A percentile compares a stretch with the other conserved stretches of the same genome.
Evolutionary conservation across 2,888 invertebrate genomes (phyloP).

Genomic region (Oscheius sp.): DNA sequence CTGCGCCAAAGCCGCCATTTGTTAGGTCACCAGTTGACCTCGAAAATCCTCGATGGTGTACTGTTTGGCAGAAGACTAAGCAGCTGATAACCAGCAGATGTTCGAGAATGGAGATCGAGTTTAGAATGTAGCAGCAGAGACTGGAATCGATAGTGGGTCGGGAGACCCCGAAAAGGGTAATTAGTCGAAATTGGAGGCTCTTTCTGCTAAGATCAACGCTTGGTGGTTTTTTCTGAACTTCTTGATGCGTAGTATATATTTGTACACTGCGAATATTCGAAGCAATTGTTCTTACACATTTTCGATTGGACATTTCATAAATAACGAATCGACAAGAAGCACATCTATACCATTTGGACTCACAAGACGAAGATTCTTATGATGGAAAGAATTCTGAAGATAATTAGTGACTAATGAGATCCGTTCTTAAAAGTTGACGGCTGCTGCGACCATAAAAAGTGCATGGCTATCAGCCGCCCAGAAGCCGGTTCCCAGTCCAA

Average conservation of each 20-base stretch:
- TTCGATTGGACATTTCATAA: too few relatives aligned
- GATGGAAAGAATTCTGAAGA: too few relatives aligned
- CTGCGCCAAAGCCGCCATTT: neutral
- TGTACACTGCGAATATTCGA: neutral
- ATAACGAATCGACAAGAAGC: too few relatives aligned
- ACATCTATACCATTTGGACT: too few relatives aligned
- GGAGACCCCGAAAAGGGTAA: constrained; percentile 30
- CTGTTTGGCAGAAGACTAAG: neutral
- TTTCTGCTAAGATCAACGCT: neutral
- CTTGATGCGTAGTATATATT: neutral
- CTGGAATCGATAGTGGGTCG: constrained; percentile 24
- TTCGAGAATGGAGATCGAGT: neutral
- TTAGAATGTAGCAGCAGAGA: constrained; percentile 21
- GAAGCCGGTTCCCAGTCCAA: constrained; percentile 6
- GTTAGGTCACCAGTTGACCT: neutral
- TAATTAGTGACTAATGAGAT: neutral
- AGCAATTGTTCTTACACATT: too few relatives aligned
- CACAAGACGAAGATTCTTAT: neutral
- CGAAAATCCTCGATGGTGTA: neutral
- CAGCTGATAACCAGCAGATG: neutral
- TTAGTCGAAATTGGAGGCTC: constrained; percentile 28
- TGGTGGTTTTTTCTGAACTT: neutral
- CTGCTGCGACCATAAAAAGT: neutral
- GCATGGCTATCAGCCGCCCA: constrained; percentile 1
- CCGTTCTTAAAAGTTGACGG: neutral